Conservation (phyloP, 1,140 invertebrate genomes). For the Cotesia vestalis region DNA sequence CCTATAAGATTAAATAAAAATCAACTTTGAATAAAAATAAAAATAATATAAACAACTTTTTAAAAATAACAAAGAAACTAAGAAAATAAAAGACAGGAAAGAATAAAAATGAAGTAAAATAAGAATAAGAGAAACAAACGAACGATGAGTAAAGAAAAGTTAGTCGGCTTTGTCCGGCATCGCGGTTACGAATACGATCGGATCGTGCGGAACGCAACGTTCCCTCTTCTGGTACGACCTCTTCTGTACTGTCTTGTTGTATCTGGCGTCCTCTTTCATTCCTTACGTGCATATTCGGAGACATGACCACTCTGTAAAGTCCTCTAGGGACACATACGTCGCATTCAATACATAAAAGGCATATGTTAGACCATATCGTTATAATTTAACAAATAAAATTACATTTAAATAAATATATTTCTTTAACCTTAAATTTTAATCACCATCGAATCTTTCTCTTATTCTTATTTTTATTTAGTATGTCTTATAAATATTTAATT, state of each 20-base stretch:
- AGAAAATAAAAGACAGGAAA: constrained; percentile 44
- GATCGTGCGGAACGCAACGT: constrained; percentile 36
- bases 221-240: neutral
- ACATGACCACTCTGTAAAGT: constrained; percentile 15
- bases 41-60: no score
- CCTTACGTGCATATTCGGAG: constrained; percentile 30
- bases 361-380: neutral
- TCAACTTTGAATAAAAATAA: no score
- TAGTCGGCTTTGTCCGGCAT: constrained; percentile 31
- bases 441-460: neutral
- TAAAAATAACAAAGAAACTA: constrained; percentile 34
- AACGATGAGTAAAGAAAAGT: constrained; percentile 5
- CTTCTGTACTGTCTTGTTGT: neutral
- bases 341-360: constrained; percentile 14
- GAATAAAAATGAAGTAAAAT: constrained; percentile 29
- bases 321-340: constrained; percentile 6
- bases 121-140: constrained; percentile 31
- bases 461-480: neutral
- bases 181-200: constrained; percentile 32
- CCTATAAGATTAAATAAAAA: constrained; percentile 23
- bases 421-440: neutral
- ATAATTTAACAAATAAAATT: neutral
- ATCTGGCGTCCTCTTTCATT: constrained; percentile 1
- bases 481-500: neutral
- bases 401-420: neutral